Conservation (phyloP, 1,140 invertebrate genomes). For the Onthophagus taurus region DNA sequence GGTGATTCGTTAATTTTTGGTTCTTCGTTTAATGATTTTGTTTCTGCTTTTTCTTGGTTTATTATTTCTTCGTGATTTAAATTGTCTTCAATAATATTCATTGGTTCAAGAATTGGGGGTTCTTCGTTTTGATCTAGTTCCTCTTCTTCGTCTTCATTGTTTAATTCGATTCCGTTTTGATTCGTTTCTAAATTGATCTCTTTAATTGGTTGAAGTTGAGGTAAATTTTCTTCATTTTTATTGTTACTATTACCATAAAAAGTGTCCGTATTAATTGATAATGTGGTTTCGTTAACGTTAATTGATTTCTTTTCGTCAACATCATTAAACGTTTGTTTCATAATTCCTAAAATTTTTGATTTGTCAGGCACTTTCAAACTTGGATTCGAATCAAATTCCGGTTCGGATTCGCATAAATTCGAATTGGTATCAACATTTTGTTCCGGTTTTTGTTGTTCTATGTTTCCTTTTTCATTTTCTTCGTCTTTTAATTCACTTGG, state of each 20-base stretch:
- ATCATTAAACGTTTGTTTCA: constrained; percentile 40
- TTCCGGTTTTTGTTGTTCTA: constrained; percentile 11
- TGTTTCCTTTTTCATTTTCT: constrained; percentile 9
- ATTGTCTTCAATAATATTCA: constrained; percentile 6
- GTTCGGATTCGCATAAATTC: constrained; percentile 22
- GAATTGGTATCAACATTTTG: constrained; percentile 27
- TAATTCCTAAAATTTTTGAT: constrained; percentile 36
- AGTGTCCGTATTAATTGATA: not conserved
- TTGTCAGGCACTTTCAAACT: constrained; percentile 37
- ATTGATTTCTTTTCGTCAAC: constrained; percentile 6
- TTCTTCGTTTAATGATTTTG: constrained; percentile 6
- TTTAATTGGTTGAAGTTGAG: too few relatives aligned
- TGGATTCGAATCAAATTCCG: constrained; percentile 18
- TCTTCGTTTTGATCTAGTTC: not conserved
- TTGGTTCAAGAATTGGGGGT: constrained; percentile 10
- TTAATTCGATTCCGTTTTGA: constrained; percentile 8
- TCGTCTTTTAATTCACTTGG: not conserved
- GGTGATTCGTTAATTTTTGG: constrained; percentile 5
- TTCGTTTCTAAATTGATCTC: not conserved
- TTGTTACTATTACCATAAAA: too few relatives aligned
- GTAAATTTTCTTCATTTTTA: too few relatives aligned
- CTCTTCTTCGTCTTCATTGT: not conserved
- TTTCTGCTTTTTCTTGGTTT: not conserved
- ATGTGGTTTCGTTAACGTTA: not conserved
- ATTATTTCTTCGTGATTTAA: constrained; percentile 2